These are phyloP conservation scores for Strigamia crassipes DNA, from an alignment of 2,888 invertebrate species.

Conservation along the genomic window DNA sequence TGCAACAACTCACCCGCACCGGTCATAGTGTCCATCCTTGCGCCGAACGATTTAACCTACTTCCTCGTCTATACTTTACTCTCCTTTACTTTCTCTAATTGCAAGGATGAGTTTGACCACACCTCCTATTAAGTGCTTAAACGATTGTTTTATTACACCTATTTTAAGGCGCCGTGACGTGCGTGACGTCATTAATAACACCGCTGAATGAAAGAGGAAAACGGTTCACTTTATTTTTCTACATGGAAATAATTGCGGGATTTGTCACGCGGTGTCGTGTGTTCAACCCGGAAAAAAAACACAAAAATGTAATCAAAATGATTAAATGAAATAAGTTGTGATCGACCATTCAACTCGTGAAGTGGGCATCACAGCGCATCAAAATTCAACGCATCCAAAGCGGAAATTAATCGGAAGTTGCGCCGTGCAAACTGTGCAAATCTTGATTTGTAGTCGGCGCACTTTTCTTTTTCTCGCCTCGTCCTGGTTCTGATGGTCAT, in stretches of 20 bases:
- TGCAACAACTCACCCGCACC: constrained; percentile 1
- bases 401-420: not conserved
- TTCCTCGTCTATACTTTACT: constrained; percentile 4
- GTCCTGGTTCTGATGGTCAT: not conserved
- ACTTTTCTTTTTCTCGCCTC: not conserved
- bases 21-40: constrained; percentile 25
- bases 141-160: not conserved
- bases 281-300: constrained; percentile 12
- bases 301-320: not conserved
- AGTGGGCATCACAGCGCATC: not conserved
- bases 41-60: not conserved
- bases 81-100: constrained; percentile 20
- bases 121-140: not conserved
- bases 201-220: not conserved
- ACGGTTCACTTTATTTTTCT: not conserved
- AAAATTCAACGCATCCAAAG: not conserved
- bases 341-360: constrained; percentile 1
- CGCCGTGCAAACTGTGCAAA: not conserved
- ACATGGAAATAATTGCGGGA: not conserved
- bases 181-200: not conserved
- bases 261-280: constrained; percentile 22
- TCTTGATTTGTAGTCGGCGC: not conserved
- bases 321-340: not conserved
- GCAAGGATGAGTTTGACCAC: not conserved
- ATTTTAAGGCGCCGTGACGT: not conserved